phyloP scores from a whole-genome alignment of 1,140 invertebrate genomes.

The Gyrodactylus salaris region DNA sequence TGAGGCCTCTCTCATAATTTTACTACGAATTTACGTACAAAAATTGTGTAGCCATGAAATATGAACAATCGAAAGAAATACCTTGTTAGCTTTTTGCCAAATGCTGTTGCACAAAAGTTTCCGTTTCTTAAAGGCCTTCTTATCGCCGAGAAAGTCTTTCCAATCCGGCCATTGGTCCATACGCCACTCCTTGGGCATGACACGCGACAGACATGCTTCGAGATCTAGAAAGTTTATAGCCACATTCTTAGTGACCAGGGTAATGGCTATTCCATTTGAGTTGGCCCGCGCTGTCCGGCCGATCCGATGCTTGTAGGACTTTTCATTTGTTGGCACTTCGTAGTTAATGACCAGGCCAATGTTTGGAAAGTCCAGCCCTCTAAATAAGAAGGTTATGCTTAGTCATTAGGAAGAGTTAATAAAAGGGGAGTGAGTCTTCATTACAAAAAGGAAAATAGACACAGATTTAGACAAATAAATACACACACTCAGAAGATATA shows the following conservation, averaged over 20 bases:
- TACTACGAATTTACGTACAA: no score
- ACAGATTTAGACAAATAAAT: no score
- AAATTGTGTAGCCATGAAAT: neutral
- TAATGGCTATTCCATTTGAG: slow-evolving; percentile 29
- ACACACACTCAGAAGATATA: no score
- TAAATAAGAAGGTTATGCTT: no score
- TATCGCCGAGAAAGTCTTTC: neutral
- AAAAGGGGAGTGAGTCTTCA: no score
- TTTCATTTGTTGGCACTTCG: slow-evolving; percentile 72
- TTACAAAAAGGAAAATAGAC: no score
- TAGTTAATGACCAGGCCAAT: slow-evolving; percentile 89
- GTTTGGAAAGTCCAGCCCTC: slow-evolving; percentile 83
- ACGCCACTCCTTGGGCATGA: neutral
- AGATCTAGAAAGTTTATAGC: neutral
- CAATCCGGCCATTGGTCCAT: neutral
- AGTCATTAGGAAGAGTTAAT: no score
- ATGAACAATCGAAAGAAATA: neutral
- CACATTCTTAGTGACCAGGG: neutral
- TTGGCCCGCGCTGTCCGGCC: slow-evolving; percentile 78
- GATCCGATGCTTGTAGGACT: slow-evolving; percentile 79
- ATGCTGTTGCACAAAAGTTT: neutral
- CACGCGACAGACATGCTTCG: neutral
- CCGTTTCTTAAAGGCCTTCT: neutral
- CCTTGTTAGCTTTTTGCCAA: neutral
- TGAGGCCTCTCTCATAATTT: no score